Conservation (phyloP, 2,888 invertebrate genomes). For the Galeruca laticollis region DNA sequence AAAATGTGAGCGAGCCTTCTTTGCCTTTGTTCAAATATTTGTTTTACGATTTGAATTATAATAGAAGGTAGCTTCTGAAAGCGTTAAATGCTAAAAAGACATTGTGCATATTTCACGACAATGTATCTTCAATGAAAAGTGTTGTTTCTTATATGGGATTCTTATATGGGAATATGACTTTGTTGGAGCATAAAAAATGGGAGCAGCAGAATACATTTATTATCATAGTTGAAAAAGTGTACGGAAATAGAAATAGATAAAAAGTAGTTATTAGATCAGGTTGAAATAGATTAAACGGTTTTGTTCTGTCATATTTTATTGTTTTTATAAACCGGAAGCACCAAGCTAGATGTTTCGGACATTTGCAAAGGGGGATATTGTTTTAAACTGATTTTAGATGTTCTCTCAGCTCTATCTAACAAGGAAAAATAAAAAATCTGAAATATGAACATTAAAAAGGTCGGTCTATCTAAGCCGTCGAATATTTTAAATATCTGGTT, state of each 20-base stretch:
- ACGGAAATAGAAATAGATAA: background rate
- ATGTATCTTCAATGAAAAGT: background rate
- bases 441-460: no score
- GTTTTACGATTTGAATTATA: slow-evolving; percentile 53
- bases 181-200: background rate
- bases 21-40: slow-evolving; percentile 48
- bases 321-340: no score
- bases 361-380: no score
- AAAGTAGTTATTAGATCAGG: no score
- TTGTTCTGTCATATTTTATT: no score
- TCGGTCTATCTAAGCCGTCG: no score
- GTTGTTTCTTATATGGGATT: background rate
- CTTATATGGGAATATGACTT: background rate
- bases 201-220: background rate
- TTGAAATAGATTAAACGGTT: no score
- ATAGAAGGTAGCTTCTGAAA: slow-evolving; percentile 29
- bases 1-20: slow-evolving; percentile 44
- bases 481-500: no score
- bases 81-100: background rate
- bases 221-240: background rate
- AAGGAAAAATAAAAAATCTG: no score
- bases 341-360: no score
- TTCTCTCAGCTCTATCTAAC: no score
- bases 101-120: background rate
- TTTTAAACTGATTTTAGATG: no score